Conservation (phyloP, 2,797 vertebrate genomes). For the Eulemur albifrons region DNA sequence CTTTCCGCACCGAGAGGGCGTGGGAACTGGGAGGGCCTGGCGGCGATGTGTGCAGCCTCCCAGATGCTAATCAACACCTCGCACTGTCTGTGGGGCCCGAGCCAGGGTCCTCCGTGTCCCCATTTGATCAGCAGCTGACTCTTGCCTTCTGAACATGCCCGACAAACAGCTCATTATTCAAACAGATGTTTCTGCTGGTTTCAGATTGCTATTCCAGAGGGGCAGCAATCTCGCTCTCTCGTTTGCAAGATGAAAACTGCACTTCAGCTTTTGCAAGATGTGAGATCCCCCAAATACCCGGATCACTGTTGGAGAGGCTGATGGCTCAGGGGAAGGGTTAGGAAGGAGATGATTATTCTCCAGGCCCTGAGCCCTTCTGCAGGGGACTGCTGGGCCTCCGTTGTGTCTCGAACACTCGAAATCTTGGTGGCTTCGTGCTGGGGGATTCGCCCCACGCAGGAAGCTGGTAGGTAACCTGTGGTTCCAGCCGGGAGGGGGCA, state of each 20-base stretch:
- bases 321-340: rapidly evolving
- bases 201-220: slow-evolving; percentile 18
- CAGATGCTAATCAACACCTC: not conserved
- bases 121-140: not conserved
- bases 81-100: rapidly evolving
- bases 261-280: not conserved
- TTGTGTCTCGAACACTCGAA: rapidly evolving
- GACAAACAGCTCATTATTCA: slow-evolving; percentile 45
- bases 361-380: rapidly evolving
- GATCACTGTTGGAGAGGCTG: not conserved
- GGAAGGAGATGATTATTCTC: not conserved
- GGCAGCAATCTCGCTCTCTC: not conserved
- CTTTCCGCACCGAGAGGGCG: not conserved
- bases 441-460: not conserved
- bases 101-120: not conserved
- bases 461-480: rapidly evolving
- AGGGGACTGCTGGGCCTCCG: rapidly evolving
- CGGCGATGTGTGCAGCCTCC: rapidly evolving
- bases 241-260: not conserved
- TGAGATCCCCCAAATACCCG: no score
- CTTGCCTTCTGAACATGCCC: not conserved
- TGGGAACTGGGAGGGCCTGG: not conserved
- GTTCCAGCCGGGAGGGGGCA: rapidly evolving
- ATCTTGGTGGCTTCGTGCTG: not conserved
- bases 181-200: slow-evolving; percentile 58